Evolutionary conservation across 1,140 invertebrate species (phyloP).

Genomic region (Heliothis subflexa): DNA sequence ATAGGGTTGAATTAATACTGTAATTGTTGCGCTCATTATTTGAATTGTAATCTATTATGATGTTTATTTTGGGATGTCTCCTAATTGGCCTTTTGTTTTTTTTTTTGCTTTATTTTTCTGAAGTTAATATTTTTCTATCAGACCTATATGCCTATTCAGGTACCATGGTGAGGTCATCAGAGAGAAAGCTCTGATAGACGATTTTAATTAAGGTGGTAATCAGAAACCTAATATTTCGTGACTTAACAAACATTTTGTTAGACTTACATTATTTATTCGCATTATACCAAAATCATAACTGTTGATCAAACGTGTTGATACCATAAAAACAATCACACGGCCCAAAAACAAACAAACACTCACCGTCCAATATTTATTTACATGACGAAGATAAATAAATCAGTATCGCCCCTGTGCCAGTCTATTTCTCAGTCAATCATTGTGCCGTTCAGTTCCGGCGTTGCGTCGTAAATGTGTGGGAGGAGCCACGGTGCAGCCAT

Average conservation of each 20-base stretch:
- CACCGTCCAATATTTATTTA: background rate
- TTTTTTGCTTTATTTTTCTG: background rate
- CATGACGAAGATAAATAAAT: slow-evolving; percentile 17
- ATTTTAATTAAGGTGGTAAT: too few relatives aligned
- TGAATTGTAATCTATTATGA: slow-evolving; percentile 23
- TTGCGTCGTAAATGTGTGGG: slow-evolving; percentile 12
- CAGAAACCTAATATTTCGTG: too few relatives aligned
- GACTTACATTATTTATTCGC: too few relatives aligned
- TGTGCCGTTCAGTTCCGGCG: slow-evolving; percentile 31
- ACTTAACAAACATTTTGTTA: too few relatives aligned
- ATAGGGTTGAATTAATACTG: slow-evolving; percentile 65
- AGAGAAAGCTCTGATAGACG: too few relatives aligned
- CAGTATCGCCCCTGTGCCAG: slow-evolving; percentile 36
- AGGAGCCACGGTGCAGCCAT: slow-evolving; percentile 17
- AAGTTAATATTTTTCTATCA: too few relatives aligned
- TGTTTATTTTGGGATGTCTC: slow-evolving; percentile 19
- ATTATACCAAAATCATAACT: background rate
- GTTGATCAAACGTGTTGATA: background rate
- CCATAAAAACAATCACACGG: background rate
- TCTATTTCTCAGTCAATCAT: slow-evolving; percentile 73
- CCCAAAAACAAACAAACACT: slow-evolving; percentile 23
- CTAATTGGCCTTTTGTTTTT: background rate
- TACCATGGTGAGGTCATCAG: too few relatives aligned
- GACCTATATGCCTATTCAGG: too few relatives aligned
- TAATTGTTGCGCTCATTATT: slow-evolving; percentile 58